Base-by-base conservation (phyloP, 2,888 invertebrate genomes). In the Tenthredo livida region DNA sequence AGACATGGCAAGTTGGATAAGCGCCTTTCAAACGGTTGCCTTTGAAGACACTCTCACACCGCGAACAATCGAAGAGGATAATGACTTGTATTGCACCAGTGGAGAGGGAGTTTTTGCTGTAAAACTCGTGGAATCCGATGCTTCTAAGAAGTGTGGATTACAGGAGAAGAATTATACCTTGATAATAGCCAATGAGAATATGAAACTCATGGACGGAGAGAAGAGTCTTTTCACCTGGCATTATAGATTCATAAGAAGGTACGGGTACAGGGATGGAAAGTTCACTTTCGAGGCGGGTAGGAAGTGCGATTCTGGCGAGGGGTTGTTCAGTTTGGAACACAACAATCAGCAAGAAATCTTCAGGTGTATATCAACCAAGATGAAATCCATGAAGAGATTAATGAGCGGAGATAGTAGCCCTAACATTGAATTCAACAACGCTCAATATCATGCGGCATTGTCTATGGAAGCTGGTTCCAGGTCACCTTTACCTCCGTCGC, bases 281-380 rank as follows among this genome's bases (percentile, higher is more conserved):
- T 97, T 98, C 91, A 97, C 97, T 54, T 97, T 98, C 93, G 97
- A 98, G 94, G 97, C 97, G 29, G 97, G 97, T 0, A 95, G 97
- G 85, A 97, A 97, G 93, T 97, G 97, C 93, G 96, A 96, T 88
- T 97, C 97, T 0, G 97, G 97, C 0, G 97, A 97, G 93, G 97
- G 97, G 0, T 96, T 96, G 5, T 97, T 97, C 90, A 96, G 96
- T 85, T 93, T 97, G 86, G 97, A 97, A 91, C 97, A 97, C 91
- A 95, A 96, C 67, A 97, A 97, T 92, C 97, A 97, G 87, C 96
- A 97, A 88, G 97, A 97, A 92, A 97, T 97, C 87, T 97, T 96
- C 88, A 96, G 97, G 87, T 97, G 97, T 90, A 95, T 97, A 89
- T 96, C 97, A 12, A 95, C 96, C 6, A 97, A 97, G 93, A 97